Percentiles rank a stretch among this genome's conserved stretches.
These are phyloP conservation scores for Sminthurinus aureus DNA, from an alignment of 2,888 invertebrate genomes.

Conservation along the genomic window DNA sequence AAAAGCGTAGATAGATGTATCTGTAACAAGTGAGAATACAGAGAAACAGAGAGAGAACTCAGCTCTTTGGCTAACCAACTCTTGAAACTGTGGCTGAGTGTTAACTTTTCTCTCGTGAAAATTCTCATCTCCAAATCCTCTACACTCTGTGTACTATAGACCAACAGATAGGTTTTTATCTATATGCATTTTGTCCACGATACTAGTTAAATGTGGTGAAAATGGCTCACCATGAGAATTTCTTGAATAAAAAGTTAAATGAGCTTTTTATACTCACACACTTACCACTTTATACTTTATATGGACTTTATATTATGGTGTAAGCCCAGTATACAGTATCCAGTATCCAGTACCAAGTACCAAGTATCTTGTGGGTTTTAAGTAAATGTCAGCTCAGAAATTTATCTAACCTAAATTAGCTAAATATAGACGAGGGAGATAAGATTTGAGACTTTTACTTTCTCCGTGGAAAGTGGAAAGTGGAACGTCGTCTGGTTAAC, in stretches of 20 bases:
- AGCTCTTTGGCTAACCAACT: neutral
- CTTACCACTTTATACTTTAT: neutral
- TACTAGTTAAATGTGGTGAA: too few species aligned
- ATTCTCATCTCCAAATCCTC: neutral
- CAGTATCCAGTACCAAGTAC: too few species aligned
- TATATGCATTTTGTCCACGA: too few species aligned
- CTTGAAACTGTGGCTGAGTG: neutral
- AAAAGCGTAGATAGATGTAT: too few species aligned
- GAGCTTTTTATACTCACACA: neutral
- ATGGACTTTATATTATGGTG: too few species aligned
- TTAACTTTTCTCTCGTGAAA: neutral
- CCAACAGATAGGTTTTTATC: too few species aligned
- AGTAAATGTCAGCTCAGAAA: neutral
- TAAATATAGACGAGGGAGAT: neutral
- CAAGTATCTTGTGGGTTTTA: neutral
- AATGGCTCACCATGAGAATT: neutral
- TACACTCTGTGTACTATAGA: too few species aligned
- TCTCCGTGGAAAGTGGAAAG: too few species aligned
- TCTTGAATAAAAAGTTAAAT: neutral
- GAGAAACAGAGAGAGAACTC: neutral
- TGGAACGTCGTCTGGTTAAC: too few species aligned
- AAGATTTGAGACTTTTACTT: too few species aligned
- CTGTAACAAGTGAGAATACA: neutral
- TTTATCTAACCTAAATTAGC: neutral
- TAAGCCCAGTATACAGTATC: too few species aligned